A percentile compares a stretch with the other conserved stretches of the same genome.
phyloP scores from a whole-genome alignment of 2,888 invertebrate genomes.

The Tetragonula carbonaria region DNA sequence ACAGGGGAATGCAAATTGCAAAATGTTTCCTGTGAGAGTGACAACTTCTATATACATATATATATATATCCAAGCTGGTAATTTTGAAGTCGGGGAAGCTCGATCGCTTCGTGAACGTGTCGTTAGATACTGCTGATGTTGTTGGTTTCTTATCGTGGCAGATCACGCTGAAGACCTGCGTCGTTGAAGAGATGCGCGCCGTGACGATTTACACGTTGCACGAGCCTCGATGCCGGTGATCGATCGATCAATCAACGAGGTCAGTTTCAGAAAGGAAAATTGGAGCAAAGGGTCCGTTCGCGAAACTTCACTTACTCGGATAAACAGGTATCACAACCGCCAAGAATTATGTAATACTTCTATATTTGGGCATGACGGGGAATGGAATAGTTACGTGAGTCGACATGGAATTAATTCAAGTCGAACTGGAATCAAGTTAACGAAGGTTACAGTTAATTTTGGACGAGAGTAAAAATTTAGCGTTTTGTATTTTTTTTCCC shows the following conservation, averaged over 20 bases:
- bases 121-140: neutral
- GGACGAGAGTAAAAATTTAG: conserved; percentile 46
- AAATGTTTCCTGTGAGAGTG: neutral
- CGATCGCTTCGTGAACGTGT: neutral
- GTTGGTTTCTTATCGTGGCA: neutral
- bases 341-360: conserved; percentile 41
- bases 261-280: neutral
- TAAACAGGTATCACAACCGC: conserved; percentile 20
- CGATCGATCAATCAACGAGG: neutral
- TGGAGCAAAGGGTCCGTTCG: neutral
- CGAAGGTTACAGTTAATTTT: conserved; percentile 10
- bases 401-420: conserved; percentile 29
- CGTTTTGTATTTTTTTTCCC: neutral
- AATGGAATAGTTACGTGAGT: conserved; percentile 35
- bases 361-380: conserved; percentile 44
- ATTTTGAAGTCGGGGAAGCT: neutral
- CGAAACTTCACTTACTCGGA: neutral
- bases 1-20: neutral
- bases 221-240: neutral
- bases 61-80: too few species aligned
- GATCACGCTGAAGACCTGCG: too few species aligned
- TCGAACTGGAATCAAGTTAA: neutral
- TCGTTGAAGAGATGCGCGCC: neutral
- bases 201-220: neutral
- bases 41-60: neutral